Percentiles rank a stretch among this genome's conserved stretches.
These are phyloP conservation scores for Perithous albicinctus DNA, from an alignment of 2,888 invertebrate species.

Conservation along the genomic window DNA sequence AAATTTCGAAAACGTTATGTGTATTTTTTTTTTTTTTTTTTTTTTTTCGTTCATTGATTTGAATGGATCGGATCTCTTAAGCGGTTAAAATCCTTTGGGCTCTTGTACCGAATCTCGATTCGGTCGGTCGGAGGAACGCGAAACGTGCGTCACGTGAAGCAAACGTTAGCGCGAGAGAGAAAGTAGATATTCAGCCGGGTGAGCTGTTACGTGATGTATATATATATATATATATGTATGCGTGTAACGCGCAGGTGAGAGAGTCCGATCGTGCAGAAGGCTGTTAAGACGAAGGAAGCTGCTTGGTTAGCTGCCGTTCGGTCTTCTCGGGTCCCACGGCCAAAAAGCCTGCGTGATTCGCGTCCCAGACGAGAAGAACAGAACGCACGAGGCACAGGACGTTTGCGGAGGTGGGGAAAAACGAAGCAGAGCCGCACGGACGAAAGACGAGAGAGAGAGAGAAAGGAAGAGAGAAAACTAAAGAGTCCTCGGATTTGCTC, in stretches of 20 bases:
- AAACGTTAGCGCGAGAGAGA: background rate
- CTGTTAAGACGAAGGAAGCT: conserved; percentile 56
- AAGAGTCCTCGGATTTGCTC: background rate
- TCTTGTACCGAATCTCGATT: conserved; percentile 25
- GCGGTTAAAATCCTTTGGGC: conserved; percentile 43
- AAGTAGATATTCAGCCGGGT: conserved; percentile 17
- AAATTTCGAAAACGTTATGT: no score
- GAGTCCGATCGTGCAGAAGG: conserved; percentile 51
- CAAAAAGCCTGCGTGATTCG: conserved; percentile 80
- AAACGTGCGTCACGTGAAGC: conserved; percentile 24
- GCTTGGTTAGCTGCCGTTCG: conserved; percentile 22
- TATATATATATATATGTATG: conserved; percentile 1
- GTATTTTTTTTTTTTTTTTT: background rate
- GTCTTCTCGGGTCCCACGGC: conserved; percentile 76
- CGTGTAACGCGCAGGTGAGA: conserved; percentile 57
- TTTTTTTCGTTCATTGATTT: background rate
- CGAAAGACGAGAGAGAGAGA: conserved; percentile 22
- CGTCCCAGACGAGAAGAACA: conserved; percentile 75
- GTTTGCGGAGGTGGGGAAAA: conserved; percentile 35
- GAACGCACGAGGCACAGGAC: conserved; percentile 62
- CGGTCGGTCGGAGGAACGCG: conserved; percentile 15
- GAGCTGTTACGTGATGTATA: conserved; percentile 17
- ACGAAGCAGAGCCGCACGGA: background rate
- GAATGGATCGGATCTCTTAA: conserved; percentile 26
- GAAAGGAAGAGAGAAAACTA: background rate